phyloP scores from a whole-genome alignment of 2,113 vertebrate species.

The Scophthalmus maximus region DNA sequence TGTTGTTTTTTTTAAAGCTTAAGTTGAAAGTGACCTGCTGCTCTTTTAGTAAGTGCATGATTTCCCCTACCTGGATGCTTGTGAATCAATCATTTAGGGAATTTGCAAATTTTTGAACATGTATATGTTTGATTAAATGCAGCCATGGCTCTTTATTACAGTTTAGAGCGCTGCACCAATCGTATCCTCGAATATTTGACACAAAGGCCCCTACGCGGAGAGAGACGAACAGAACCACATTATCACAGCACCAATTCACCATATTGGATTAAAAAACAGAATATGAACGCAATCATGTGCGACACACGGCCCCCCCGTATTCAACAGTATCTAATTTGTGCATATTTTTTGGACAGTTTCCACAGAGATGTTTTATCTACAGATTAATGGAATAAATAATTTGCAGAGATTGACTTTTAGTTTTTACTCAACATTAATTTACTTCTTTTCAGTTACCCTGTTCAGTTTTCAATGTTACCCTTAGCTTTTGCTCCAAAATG shows the following conservation, averaged over 20 bases:
- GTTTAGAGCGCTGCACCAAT: conserved; percentile 6
- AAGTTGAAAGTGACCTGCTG: conserved; percentile 1
- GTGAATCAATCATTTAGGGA: no score
- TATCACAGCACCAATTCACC: conserved; percentile 24
- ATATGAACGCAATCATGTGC: conserved; percentile 40
- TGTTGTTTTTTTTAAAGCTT: conserved; percentile 3
- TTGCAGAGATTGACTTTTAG: neutral
- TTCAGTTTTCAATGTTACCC: neutral
- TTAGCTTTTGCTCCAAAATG: conserved; percentile 7
- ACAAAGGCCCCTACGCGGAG: neutral
- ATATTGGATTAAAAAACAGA: conserved; percentile 40
- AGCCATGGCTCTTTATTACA: conserved; percentile 5
- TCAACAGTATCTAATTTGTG: conserved; percentile 16
- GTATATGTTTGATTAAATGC: neutral
- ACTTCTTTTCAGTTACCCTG: neutral
- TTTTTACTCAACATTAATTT: neutral
- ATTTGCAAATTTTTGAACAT: no score
- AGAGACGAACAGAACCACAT: conserved; percentile 17
- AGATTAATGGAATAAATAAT: conserved; percentile 11
- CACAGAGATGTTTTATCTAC: neutral
- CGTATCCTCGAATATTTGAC: conserved; percentile 26
- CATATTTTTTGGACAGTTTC: neutral
- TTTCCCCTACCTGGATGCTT: no score
- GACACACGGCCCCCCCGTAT: conserved; percentile 13
- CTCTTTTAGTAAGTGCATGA: neutral